phyloP scores from a whole-genome alignment of 2,113 vertebrate species.

The Alosa alosa region DNA sequence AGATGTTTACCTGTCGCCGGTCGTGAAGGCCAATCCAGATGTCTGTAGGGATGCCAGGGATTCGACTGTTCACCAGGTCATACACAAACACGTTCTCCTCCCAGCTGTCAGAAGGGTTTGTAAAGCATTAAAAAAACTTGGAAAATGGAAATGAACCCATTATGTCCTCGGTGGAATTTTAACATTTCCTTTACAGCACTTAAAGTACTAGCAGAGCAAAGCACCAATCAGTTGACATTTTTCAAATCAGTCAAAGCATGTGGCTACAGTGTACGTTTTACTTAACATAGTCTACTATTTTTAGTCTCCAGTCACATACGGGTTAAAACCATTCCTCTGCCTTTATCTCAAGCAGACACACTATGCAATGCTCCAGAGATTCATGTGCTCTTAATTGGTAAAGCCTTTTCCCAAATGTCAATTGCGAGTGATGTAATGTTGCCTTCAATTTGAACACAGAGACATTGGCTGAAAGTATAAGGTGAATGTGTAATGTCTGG shows the following conservation, averaged over 20 bases:
- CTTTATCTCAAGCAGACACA: neutral
- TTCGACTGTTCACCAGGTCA: slow-evolving; percentile 78
- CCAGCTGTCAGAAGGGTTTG: slow-evolving; percentile 62
- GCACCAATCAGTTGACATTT: no score
- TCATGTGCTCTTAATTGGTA: neutral
- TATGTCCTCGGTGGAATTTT: no score
- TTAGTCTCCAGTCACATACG: no score
- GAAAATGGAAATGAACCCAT: neutral
- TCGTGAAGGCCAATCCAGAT: slow-evolving; percentile 78
- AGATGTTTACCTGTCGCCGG: slow-evolving; percentile 71
- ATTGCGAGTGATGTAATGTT: neutral
- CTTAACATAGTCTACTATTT: no score
- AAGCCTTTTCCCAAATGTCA: neutral
- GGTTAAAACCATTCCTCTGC: no score
- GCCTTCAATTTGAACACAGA: neutral
- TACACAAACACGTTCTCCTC: slow-evolving; percentile 82
- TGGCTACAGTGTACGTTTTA: no score
- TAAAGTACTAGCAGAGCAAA: no score
- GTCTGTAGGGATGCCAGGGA: slow-evolving; percentile 77
- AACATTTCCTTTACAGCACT: no score
- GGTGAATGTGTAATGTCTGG: neutral
- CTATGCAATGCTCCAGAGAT: neutral
- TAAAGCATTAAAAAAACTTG: neutral
- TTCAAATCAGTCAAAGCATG: no score
- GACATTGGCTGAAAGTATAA: neutral